phyloP scores from a whole-genome alignment of 2,113 vertebrate genomes.

The Felis chaus region DNA sequence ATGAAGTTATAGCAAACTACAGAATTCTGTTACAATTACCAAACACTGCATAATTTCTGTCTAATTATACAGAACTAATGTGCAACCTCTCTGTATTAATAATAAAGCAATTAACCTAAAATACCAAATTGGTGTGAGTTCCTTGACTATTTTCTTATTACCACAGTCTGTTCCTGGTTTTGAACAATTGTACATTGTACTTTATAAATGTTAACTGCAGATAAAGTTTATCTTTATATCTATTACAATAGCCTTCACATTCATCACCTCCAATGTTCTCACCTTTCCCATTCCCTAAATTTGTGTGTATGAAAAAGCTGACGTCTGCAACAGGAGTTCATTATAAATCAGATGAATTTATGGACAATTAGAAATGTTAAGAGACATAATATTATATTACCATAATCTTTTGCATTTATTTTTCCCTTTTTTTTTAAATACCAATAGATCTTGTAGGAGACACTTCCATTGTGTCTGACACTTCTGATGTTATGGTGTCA shows the following conservation, averaged over 20 bases:
- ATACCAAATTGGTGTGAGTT: slow-evolving; percentile 72
- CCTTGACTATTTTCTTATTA: slow-evolving; percentile 67
- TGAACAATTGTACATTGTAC: slow-evolving; percentile 45
- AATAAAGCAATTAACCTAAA: slow-evolving; percentile 78
- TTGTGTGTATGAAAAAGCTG: slow-evolving; percentile 27
- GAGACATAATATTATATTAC: slow-evolving; percentile 16
- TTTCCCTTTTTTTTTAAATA: slow-evolving; percentile 36
- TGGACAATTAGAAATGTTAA: slow-evolving; percentile 52
- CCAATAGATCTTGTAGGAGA: slow-evolving; percentile 59
- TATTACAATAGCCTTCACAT: slow-evolving; percentile 32
- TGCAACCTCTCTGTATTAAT: slow-evolving; percentile 72
- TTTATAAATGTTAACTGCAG: slow-evolving; percentile 43
- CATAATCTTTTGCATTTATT: slow-evolving; percentile 14
- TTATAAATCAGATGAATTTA: slow-evolving; percentile 38
- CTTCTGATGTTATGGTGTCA: slow-evolving; percentile 67
- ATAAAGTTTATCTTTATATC: slow-evolving; percentile 61
- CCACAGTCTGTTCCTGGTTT: slow-evolving; percentile 61
- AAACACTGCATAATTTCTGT: slow-evolving; percentile 77
- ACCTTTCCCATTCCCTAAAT: slow-evolving; percentile 10
- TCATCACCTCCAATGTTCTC: slow-evolving; percentile 50
- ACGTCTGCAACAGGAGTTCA: background rate
- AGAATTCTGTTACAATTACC: slow-evolving; percentile 71
- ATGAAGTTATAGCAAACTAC: slow-evolving; percentile 67
- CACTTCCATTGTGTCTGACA: slow-evolving; percentile 63
- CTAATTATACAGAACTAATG: slow-evolving; percentile 74